A percentile compares a stretch with the other conserved stretches of the same genome.
Conservation (phyloP, 2,888 invertebrate genomes). For the Dugesia japonica region DNA sequence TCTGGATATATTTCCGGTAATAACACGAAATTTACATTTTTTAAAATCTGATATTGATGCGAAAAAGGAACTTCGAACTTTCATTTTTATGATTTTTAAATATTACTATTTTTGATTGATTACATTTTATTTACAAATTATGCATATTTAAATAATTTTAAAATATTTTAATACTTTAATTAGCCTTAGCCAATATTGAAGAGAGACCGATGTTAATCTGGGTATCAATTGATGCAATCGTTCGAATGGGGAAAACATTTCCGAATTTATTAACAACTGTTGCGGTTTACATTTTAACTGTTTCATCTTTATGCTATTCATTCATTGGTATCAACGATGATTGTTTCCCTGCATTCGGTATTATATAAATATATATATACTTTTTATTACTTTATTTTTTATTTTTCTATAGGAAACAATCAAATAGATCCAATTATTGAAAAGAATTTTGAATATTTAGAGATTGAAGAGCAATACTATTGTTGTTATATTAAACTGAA, state of each 20-base stretch:
- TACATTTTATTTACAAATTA: not conserved
- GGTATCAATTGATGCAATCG: not conserved
- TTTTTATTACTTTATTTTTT: not conserved
- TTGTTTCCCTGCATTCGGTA: not conserved
- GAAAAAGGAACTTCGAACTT: not conserved
- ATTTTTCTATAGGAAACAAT: not conserved
- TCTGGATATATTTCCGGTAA: too few species aligned
- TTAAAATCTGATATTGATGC: not conserved
- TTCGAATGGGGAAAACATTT: not conserved
- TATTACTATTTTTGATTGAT: not conserved
- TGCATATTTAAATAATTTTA: not conserved
- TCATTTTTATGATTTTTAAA: not conserved
- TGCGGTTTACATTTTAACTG: not conserved
- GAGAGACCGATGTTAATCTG: not conserved
- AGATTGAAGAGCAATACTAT: conserved; percentile 25
- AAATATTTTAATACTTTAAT: not conserved
- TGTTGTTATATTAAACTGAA: conserved; percentile 27
- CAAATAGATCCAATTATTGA: not conserved
- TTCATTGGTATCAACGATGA: conserved; percentile 4
- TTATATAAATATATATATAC: not conserved
- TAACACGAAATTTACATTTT: too few species aligned
- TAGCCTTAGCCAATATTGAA: conserved; percentile 4
- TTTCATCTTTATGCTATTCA: not conserved
- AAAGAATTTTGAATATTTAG: conserved; percentile 10
- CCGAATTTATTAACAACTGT: not conserved